Base-by-base conservation (phyloP, 2,888 invertebrate species). In the Biston stratarius region DNA sequence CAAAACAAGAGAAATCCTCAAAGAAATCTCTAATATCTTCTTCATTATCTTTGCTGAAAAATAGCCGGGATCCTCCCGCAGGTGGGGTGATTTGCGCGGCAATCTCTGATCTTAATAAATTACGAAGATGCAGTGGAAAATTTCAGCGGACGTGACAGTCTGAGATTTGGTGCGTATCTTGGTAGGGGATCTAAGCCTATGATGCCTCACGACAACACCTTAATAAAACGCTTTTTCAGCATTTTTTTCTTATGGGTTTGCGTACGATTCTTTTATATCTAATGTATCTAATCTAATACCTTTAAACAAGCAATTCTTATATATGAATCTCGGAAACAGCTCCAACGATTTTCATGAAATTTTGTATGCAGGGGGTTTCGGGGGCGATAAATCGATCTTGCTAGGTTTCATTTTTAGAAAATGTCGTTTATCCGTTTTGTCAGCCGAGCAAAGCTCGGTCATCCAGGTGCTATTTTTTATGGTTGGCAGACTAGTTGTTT, bases 121-220 rank as follows among this genome's bases (percentile, higher is more conserved):
- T 73, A 74, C 75, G 67, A 76, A 74, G 77, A 78, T 69, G 72
- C 73, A 61, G 64, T 61, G 59, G 69, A 72, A 72, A 71, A 70
- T 69, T 67, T 72, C 51, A 56, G 64, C 40, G 58, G 59, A 79
- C 76, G 77, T 69, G 79, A 72, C 70, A 76, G 75, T 73, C 67
- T 74, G 49, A 81, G 77, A 81, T 81, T 82, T 76, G 74, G 77
- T 76, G 77, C 75, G 74, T 77, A 77, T 78, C 80, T 77, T 78
- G 64, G 77, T 82, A 80, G 69, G 77, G 79, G 78, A 77, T 77
- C 78, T 70, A 70, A 10, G 68, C 72, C 73, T 75, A 74, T 64
- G 69, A 72, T 72, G 47, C 49, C 15, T 42, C 34, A 36, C 34
- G 14, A 47, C 42, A 34, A 49, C 60, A 51, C 42, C 2, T 45